A percentile compares a stretch with the other conserved stretches of the same genome.
Conservation (phyloP, 2,113 vertebrate species). For the Rhinogobius similis region DNA sequence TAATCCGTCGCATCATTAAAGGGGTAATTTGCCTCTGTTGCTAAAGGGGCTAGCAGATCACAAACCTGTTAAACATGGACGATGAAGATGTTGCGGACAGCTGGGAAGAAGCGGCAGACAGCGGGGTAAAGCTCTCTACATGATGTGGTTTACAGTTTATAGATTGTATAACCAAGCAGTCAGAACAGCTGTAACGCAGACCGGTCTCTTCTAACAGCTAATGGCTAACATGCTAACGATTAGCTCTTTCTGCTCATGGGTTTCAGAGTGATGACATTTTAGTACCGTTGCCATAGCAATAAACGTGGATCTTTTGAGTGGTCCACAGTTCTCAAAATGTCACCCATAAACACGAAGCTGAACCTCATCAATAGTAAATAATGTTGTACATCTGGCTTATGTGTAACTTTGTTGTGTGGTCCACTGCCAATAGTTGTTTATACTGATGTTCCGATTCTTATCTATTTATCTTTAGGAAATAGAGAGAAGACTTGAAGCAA, state of each 20-base stretch:
- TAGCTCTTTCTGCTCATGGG: background rate
- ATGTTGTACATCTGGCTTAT: background rate
- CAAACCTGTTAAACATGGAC: conserved; percentile 83
- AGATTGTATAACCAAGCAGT: background rate
- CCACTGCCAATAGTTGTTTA: background rate
- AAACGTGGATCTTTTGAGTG: too few relatives aligned
- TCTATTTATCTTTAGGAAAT: conserved; percentile 89
- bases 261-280: too few relatives aligned
- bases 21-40: conserved; percentile 10
- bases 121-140: conserved; percentile 81
- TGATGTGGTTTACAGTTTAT: background rate
- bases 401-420: background rate
- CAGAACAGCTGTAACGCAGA: background rate
- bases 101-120: conserved; percentile 92
- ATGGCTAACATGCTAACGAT: background rate
- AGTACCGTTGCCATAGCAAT: too few relatives aligned
- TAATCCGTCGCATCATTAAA: conserved; percentile 8
- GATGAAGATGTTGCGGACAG: conserved; percentile 94
- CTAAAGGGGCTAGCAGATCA: conserved; percentile 31
- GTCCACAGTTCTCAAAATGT: too few relatives aligned
- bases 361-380: background rate
- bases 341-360: too few relatives aligned
- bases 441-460: too few relatives aligned
- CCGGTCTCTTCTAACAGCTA: background rate
- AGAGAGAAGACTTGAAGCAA: conserved; percentile 94